phyloP scores from a whole-genome alignment of 2,888 invertebrate species.

The Teinopalpus imperialis region DNA sequence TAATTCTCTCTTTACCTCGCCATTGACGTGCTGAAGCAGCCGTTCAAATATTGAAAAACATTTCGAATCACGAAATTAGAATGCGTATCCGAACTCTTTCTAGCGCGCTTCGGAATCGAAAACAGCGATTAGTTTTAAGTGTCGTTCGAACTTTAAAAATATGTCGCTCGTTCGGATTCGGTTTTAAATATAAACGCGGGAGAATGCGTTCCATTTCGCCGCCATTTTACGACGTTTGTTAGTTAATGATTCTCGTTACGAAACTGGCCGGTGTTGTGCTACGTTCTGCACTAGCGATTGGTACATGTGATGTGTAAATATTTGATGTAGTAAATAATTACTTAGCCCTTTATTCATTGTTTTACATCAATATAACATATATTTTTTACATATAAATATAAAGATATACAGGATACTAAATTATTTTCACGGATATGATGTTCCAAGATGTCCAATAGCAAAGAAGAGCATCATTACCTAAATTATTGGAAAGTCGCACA shows the following conservation, averaged over 20 bases:
- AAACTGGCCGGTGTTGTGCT: constrained; percentile 59
- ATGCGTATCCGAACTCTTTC: constrained; percentile 73
- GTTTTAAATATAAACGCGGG: constrained; percentile 70
- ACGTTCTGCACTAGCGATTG: constrained; percentile 41
- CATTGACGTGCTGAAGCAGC: constrained; percentile 66
- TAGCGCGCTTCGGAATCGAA: constrained; percentile 76
- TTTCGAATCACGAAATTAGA: constrained; percentile 67
- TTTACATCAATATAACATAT: too few relatives aligned
- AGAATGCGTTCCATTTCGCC: constrained; percentile 73
- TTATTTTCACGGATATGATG: too few relatives aligned
- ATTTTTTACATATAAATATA: too few relatives aligned
- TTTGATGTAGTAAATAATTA: not conserved
- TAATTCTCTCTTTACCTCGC: constrained; percentile 38
- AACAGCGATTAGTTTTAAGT: constrained; percentile 80
- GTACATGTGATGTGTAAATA: constrained; percentile 18
- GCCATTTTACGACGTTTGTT: constrained; percentile 77
- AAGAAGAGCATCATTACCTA: constrained; percentile 21
- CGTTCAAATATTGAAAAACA: constrained; percentile 74
- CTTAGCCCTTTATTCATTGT: too few relatives aligned
- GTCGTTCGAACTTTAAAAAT: constrained; percentile 81
- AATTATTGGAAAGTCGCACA: constrained; percentile 29
- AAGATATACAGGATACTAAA: too few relatives aligned
- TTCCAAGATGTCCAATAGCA: too few relatives aligned
- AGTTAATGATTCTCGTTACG: constrained; percentile 68
- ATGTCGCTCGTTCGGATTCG: constrained; percentile 77